These are phyloP conservation scores for Platycheirus albimanus DNA, from an alignment of 2,888 invertebrate species.

Conservation along the genomic window DNA sequence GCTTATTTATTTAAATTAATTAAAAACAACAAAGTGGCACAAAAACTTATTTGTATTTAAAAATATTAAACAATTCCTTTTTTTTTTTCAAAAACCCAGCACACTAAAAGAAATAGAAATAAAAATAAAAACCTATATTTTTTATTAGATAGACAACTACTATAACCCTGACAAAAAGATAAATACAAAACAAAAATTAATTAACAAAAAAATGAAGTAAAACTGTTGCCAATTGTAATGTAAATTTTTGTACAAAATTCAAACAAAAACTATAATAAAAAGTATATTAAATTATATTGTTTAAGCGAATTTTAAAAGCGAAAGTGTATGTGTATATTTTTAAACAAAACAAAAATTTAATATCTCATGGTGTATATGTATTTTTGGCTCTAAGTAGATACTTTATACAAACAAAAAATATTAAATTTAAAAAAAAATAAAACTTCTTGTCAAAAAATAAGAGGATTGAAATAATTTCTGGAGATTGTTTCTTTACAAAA, in stretches of 20 bases:
- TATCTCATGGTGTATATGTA: conserved; percentile 45
- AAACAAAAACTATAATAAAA: conserved; percentile 54
- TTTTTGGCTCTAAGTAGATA: conserved; percentile 58
- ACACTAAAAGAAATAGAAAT: conserved; percentile 39
- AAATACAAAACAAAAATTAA: conserved; percentile 6
- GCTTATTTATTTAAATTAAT: conserved; percentile 65
- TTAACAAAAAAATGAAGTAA: conserved; percentile 32
- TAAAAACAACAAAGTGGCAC: conserved; percentile 52
- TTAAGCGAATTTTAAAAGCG: conserved; percentile 51
- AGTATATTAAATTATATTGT: conserved; percentile 29
- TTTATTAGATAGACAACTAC: conserved; percentile 41
- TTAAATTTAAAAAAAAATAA: neutral
- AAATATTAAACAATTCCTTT: neutral
- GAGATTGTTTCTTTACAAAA: conserved; percentile 64
- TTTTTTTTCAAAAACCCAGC: conserved; percentile 46
- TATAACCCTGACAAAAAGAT: conserved; percentile 7
- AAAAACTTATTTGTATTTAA: conserved; percentile 39
- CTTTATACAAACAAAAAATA: conserved; percentile 35
- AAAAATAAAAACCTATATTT: conserved; percentile 43
- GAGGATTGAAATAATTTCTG: conserved; percentile 8
- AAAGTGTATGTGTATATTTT: conserved; percentile 60
- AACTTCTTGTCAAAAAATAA: conserved; percentile 35
- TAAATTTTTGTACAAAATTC: conserved; percentile 74
- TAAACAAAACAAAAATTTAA: conserved; percentile 1
- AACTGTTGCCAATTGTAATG: conserved; percentile 73